Conservation (phyloP, 2,888 invertebrate species). For the Oscheius sp. region DNA sequence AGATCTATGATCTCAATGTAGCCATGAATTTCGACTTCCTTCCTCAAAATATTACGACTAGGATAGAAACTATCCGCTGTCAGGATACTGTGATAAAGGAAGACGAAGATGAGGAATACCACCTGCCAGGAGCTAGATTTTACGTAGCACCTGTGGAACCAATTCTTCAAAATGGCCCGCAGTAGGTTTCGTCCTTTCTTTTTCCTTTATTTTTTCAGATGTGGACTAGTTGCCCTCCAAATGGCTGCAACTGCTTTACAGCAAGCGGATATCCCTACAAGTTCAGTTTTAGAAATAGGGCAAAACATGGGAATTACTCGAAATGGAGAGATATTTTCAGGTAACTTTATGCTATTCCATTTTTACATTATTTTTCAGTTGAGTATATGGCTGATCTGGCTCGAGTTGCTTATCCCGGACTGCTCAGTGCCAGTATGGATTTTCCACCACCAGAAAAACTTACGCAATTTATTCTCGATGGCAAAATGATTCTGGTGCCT, state of each 20-base stretch:
- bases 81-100: not conserved
- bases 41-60: not conserved
- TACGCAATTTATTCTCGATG: constrained; percentile 29
- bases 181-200: constrained; percentile 2
- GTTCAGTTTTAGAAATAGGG: constrained; percentile 78
- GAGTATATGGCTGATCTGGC: constrained; percentile 48
- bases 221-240: constrained; percentile 33
- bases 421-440: constrained; percentile 25
- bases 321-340: constrained; percentile 84
- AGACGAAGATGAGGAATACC: constrained; percentile 2
- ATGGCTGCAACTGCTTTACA: constrained; percentile 14
- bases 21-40: constrained; percentile 18
- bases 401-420: constrained; percentile 34
- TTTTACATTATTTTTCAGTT: constrained; percentile 44
- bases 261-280: constrained; percentile 73
- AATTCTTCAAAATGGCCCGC: constrained; percentile 23
- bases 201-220: constrained; percentile 3
- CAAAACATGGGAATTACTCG: constrained; percentile 81
- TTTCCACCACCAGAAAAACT: constrained; percentile 41
- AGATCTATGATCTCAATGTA: too few relatives aligned
- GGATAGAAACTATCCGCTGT: constrained; percentile 7
- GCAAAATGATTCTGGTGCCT: constrained; percentile 55
- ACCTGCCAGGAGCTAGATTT: constrained; percentile 18
- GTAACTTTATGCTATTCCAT: constrained; percentile 31
- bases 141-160: not conserved